Evolutionary conservation across 2,888 invertebrate species (phyloP), one percentile per base, ranked within the genome.

Genomic region (Thymelicus lineola): DNA sequence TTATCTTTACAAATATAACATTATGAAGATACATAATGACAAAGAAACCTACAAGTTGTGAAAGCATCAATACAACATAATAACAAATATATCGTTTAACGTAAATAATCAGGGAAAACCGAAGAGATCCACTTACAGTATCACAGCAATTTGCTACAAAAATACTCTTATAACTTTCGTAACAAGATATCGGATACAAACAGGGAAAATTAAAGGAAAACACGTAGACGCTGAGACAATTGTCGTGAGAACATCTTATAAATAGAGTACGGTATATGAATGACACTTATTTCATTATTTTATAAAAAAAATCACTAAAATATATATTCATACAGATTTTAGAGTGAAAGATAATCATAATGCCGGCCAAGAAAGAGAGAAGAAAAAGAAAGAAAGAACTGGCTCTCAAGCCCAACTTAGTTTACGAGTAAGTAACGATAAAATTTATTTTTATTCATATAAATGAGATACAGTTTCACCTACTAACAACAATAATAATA

Each of bases 201-300:
- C 86, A 87, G 70, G 72, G 84, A 80, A 86, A 84, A 90, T 91
- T 89, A 82, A 91, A 91, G 70, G 80, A 87, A 87, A 91, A 91
- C 84, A 89, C 73, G 71, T 72, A 65, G 63, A 72, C 53, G 59
- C 64, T 70, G 64, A 64, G 64, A 70, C 70, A 70, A 70, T 70
- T 70, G 59, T 59, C 42, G 59, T 17, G 38, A 28, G 53, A 50
- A 70, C 57, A 57, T 35, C 42, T 53, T 28, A 42, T 35, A 14
- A 36, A 62, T 55, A 62, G 14, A 68, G 42, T 60, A 35, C 20
- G 9, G 35, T 28, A 62, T 62, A 36, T 48, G 20, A 46, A 28
- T 14, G 35, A 14, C 35, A 14, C 35, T 55, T 42, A 12, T 42
- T 5, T 5, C 28, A 28, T 28, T 28, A 28, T 28, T 28, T 28